Evolutionary conservation across 2,888 invertebrate species (phyloP).

Genomic region (Cheilosia impressa): DNA sequence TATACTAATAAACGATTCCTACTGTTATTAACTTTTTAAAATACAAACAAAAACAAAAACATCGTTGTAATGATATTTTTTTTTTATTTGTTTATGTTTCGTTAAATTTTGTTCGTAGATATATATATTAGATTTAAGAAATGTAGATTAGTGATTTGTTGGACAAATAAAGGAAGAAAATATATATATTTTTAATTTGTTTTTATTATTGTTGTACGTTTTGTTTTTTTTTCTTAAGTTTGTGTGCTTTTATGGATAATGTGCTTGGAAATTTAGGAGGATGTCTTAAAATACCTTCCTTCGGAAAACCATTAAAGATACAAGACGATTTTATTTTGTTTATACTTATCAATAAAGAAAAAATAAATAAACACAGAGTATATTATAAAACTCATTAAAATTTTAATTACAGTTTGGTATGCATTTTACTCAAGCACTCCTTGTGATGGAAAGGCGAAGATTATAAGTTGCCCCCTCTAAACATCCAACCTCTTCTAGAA

Average conservation of each 20-base stretch:
- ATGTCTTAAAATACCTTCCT: background rate
- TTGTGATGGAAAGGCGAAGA: no score
- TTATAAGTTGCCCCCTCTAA: no score
- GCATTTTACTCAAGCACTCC: no score
- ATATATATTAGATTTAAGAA: conserved; percentile 60
- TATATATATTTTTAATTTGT: conserved; percentile 41
- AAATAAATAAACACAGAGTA: no score
- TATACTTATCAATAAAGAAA: no score
- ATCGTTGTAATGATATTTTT: conserved; percentile 38
- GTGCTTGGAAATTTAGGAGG: conserved; percentile 47
- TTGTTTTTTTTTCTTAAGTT: background rate
- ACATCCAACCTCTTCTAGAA: no score
- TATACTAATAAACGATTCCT: conserved; percentile 73
- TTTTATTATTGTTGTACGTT: conserved; percentile 9
- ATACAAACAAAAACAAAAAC: conserved; percentile 13
- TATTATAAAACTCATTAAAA: no score
- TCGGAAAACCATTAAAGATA: no score
- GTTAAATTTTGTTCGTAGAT: conserved; percentile 59
- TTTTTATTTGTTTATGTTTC: conserved; percentile 49
- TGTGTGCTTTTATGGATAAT: conserved; percentile 6
- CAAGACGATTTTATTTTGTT: no score
- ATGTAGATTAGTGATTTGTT: conserved; percentile 71
- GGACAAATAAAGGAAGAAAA: conserved; percentile 68
- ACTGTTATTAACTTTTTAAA: conserved; percentile 68
- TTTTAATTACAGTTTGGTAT: no score